Evolutionary conservation across 2,797 vertebrate species (phyloP), one percentile per base, ranked within the genome.

Genomic region (Botia kubotai): DNA sequence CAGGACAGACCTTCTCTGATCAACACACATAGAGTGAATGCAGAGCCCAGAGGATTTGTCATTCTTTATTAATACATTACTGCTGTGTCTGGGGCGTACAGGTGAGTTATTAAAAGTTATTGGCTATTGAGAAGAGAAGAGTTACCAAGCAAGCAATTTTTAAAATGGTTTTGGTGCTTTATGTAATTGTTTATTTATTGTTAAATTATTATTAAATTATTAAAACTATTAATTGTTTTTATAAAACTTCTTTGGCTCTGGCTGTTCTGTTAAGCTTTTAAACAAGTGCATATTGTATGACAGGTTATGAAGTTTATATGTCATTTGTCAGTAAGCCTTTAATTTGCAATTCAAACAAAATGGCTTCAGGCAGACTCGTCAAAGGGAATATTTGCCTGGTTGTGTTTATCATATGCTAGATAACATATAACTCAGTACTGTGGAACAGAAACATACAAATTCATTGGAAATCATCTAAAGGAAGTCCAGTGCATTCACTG

Each of bases 1-100:
- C 83, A 84, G 83, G 50, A 82, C 85, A 84, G 83, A 83, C 75
- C 66, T 69, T 48, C 77, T 82, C 82, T 72, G 62, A 80, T 72
- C 75, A 58, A 74, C 77, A 84, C 77, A 79, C 69, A 81, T 23
- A 58, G 52, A 33, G 48, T 17, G 26, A 10, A 66, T 36, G 79
- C 79, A 76, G 36, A 73, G 80, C 75, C 53, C 68, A 74, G 74
- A 76, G 73, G 53, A 79, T 63, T 62, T 80, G 80, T 11, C 53
- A 66, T 72, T 19, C 29, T 33, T 57, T 33, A 67, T 73, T 72
- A 55, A 73, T 67, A 66, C 78, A 80, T 57, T 29, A 67, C 2
- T 2, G 7, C 36, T 2, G 48, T 72, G n/a, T 11, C n/a, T 43
- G 19, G 11, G 19, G 17, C 58, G 0, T n/a, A 66, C 58, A 79